Conservation (phyloP, 2,888 invertebrate species). For the Aporophyla nigra region DNA sequence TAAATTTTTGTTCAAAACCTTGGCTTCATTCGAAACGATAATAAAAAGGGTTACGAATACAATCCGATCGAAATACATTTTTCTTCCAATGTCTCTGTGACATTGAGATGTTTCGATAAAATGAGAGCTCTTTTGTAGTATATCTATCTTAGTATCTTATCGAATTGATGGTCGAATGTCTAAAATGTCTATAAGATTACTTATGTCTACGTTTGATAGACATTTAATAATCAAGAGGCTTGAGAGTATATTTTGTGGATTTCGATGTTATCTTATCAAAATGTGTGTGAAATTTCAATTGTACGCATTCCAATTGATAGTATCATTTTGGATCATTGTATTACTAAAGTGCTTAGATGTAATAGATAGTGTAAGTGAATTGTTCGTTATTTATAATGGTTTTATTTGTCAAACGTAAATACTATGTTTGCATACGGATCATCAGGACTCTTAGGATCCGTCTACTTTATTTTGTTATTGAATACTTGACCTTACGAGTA, state of each 20-base stretch:
- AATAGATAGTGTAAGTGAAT: slow-evolving; percentile 1
- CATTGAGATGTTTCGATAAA: slow-evolving; percentile 71
- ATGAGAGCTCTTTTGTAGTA: slow-evolving; percentile 70
- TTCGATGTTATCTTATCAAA: slow-evolving; percentile 67
- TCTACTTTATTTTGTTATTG: neutral
- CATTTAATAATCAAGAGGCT: slow-evolving; percentile 65
- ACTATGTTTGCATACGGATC: neutral
- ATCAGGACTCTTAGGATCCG: no score
- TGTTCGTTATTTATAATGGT: neutral
- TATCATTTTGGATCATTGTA: slow-evolving; percentile 26
- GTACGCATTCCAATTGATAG: slow-evolving; percentile 36
- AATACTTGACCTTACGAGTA: no score
- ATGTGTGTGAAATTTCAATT: slow-evolving; percentile 58
- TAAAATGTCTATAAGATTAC: slow-evolving; percentile 67
- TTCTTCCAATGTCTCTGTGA: slow-evolving; percentile 63
- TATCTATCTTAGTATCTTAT: slow-evolving; percentile 71
- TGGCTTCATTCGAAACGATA: slow-evolving; percentile 74
- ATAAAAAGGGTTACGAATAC: slow-evolving; percentile 73
- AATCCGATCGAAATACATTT: slow-evolving; percentile 75
- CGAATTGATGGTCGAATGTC: slow-evolving; percentile 62
- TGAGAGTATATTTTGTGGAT: slow-evolving; percentile 58
- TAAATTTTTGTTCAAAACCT: slow-evolving; percentile 73
- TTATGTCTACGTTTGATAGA: slow-evolving; percentile 67
- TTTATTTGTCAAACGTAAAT: neutral
- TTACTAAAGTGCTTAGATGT: slow-evolving; percentile 28